These are phyloP conservation scores for Caenorhabditis latens DNA, from an alignment of 1,140 invertebrate genomes.

Conservation along the genomic window DNA sequence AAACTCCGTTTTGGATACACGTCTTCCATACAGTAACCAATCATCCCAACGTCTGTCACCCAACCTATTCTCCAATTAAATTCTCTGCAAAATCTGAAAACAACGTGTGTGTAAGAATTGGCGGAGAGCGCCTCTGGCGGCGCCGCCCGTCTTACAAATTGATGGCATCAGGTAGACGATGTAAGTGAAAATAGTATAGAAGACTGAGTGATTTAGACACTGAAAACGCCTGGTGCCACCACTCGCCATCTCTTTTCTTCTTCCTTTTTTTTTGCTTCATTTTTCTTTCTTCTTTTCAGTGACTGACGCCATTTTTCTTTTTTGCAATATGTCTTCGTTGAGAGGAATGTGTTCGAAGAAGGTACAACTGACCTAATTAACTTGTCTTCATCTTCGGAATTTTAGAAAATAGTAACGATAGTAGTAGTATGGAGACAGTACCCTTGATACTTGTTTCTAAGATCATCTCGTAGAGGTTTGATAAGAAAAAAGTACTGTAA, in stretches of 20 bases:
- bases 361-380: not conserved
- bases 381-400: no score
- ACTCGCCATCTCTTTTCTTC: not conserved
- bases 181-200: not conserved
- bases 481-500: no score
- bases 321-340: not conserved
- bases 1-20: no score
- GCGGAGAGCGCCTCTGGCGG: slow-evolving; percentile 27
- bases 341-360: not conserved
- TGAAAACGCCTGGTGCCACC: slow-evolving; percentile 14
- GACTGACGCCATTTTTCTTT: slow-evolving; percentile 11
- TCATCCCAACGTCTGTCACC: not conserved
- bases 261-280: not conserved
- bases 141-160: slow-evolving; percentile 36
- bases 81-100: not conserved
- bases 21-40: no score
- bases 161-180: slow-evolving; percentile 46
- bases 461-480: no score
- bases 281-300: not conserved
- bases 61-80: not conserved
- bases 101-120: slow-evolving; percentile 6
- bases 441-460: no score
- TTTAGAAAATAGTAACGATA: not conserved
- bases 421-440: not conserved
- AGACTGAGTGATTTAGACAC: slow-evolving; percentile 6